A percentile compares a stretch with the other conserved stretches of the same genome.
Conservation (phyloP, 1,140 invertebrate species). For the Euschistus heros region DNA sequence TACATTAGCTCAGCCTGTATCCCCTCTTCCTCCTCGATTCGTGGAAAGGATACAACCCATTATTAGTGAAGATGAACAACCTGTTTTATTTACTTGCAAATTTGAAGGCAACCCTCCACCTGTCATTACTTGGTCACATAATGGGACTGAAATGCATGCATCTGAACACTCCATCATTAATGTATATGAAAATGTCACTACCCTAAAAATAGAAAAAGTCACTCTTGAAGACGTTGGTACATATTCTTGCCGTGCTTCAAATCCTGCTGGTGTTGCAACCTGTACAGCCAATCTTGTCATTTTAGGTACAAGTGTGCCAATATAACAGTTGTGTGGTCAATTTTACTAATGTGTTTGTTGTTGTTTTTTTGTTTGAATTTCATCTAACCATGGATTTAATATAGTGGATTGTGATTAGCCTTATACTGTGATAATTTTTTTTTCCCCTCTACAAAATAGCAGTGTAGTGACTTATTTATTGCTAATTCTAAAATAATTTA, state of each 20-base stretch:
- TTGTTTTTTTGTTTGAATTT: neutral
- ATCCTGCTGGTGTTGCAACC: slow-evolving; percentile 63
- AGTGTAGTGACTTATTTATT: no score
- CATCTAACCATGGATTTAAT: no score
- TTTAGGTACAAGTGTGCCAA: slow-evolving; percentile 41
- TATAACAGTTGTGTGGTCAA: slow-evolving; percentile 21
- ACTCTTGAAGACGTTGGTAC: slow-evolving; percentile 59
- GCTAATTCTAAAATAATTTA: no score
- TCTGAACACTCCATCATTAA: slow-evolving; percentile 51
- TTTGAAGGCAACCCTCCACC: slow-evolving; percentile 57
- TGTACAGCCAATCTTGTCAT: slow-evolving; percentile 63
- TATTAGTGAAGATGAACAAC: slow-evolving; percentile 47
- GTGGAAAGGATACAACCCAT: slow-evolving; percentile 56
- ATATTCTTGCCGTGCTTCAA: slow-evolving; percentile 67
- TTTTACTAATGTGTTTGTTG: slow-evolving; percentile 4
- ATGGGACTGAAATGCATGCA: slow-evolving; percentile 52
- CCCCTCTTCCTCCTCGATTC: slow-evolving; percentile 51
- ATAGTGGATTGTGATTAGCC: no score
- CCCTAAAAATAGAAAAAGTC: slow-evolving; percentile 52
- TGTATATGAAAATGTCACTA: slow-evolving; percentile 47
- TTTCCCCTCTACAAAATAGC: no score
- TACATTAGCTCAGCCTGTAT: slow-evolving; percentile 23
- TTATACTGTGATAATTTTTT: no score
- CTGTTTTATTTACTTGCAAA: slow-evolving; percentile 51
- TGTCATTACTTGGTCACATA: slow-evolving; percentile 65